Conservation (phyloP, 2,797 vertebrate genomes). For the Platalea minor region DNA sequence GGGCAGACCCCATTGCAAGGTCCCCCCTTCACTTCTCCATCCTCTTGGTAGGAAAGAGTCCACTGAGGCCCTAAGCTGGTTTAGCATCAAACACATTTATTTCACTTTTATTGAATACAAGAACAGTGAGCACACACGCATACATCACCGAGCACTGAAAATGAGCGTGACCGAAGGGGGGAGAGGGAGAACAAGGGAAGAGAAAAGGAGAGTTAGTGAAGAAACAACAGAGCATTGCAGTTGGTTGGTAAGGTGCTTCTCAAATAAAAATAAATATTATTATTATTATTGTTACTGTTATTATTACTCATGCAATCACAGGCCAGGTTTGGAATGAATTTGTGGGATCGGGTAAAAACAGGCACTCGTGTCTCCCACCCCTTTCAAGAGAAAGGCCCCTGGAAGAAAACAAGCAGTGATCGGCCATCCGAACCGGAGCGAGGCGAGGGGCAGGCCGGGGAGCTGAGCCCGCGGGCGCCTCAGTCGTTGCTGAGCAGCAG, state of each 20-base stretch:
- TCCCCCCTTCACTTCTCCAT: neutral
- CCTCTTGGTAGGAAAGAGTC: neutral
- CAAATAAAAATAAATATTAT: conserved; percentile 63
- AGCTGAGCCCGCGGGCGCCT: neutral
- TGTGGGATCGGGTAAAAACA: conserved; percentile 68
- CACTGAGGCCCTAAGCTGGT: neutral
- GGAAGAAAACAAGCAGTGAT: conserved; percentile 33
- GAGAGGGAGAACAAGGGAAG: conserved; percentile 76
- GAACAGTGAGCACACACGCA: conserved; percentile 95
- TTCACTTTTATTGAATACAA: conserved; percentile 94
- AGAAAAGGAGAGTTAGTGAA: conserved; percentile 67
- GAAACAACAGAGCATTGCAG: conserved; percentile 71
- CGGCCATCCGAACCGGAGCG: neutral
- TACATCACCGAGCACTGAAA: conserved; percentile 90
- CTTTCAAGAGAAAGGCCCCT: conserved; percentile 60
- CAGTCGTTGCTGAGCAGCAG: neutral
- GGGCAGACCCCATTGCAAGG: rapidly evolving
- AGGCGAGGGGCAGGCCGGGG: neutral
- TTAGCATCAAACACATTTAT: conserved; percentile 89
- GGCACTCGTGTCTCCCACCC: conserved; percentile 68
- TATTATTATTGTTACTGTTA: conserved; percentile 61
- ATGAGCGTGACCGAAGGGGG: conserved; percentile 55
- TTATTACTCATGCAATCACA: conserved; percentile 76
- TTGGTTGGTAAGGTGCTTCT: conserved; percentile 78
- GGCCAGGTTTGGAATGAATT: conserved; percentile 75